phyloP scores from a whole-genome alignment of 2,888 invertebrate genomes.

The Sminthurides aquaticus region DNA sequence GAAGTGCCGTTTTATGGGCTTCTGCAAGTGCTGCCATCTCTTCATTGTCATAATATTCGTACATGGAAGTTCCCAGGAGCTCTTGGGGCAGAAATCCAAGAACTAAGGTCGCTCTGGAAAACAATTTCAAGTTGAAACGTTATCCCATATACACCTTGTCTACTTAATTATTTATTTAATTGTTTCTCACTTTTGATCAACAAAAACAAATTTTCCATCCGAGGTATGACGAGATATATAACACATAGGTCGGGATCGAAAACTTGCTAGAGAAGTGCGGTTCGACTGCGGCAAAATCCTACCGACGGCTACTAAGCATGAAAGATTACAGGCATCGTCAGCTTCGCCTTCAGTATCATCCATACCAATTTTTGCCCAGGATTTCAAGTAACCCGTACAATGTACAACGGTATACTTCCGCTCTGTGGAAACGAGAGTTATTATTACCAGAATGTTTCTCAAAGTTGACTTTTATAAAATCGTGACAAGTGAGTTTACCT shows the following conservation, averaged over 20 bases:
- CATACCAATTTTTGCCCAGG: conserved; percentile 76
- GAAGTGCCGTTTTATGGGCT: conserved; percentile 70
- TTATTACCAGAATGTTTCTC: background rate
- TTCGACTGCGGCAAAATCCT: conserved; percentile 59
- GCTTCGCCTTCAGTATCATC: conserved; percentile 61
- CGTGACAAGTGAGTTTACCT: no score
- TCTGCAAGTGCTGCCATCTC: conserved; percentile 73
- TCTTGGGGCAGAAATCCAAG: conserved; percentile 90
- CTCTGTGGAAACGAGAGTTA: conserved; percentile 50
- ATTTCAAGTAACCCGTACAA: conserved; percentile 86
- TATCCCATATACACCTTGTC: background rate
- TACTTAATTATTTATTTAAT: no score
- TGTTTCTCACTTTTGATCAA: conserved; percentile 72
- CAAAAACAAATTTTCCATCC: conserved; percentile 86
- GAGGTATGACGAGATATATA: conserved; percentile 78
- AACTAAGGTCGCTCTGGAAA: conserved; percentile 70
- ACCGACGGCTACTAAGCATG: conserved; percentile 83
- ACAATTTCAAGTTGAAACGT: background rate
- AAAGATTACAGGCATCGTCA: conserved; percentile 63
- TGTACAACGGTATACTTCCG: conserved; percentile 82
- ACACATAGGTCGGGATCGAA: conserved; percentile 57
- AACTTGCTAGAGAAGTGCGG: conserved; percentile 45
- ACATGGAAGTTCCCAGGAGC: conserved; percentile 81
- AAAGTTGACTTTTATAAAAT: no score
- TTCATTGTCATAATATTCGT: conserved; percentile 80